Evolutionary conservation across 2,797 vertebrate genomes (phyloP).

Genomic region (Coregonus sp.): DNA sequence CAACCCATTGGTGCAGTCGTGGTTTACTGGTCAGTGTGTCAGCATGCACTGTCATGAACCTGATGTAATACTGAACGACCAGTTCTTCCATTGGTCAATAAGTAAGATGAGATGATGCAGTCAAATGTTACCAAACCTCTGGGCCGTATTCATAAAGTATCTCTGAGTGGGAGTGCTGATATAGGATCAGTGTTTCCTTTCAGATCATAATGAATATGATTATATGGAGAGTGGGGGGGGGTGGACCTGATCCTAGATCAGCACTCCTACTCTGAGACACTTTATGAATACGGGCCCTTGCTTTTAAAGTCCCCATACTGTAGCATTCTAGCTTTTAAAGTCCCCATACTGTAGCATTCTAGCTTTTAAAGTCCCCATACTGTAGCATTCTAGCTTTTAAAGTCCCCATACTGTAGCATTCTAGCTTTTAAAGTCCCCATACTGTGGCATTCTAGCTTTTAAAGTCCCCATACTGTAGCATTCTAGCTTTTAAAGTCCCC

Average conservation of each 20-base stretch:
- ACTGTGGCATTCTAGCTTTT: no score
- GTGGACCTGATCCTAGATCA: no score
- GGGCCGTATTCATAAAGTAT: background rate
- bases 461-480: background rate
- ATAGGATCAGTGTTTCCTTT: background rate
- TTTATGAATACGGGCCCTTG: background rate
- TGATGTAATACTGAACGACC: background rate
- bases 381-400: no score
- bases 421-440: no score
- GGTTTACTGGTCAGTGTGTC: background rate
- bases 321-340: no score
- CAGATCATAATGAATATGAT: background rate
- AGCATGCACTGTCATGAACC: background rate
- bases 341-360: no score
- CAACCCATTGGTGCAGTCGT: background rate
- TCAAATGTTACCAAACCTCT: background rate
- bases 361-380: no score
- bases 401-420: no score
- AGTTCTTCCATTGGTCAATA: conserved; percentile 4
- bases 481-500: background rate
- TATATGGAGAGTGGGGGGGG: no score
- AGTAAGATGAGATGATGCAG: background rate
- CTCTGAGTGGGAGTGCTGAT: background rate
- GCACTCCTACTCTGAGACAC: background rate
- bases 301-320: background rate